Conservation (phyloP, 1,140 invertebrate species). For the Psilanteris sp. region DNA sequence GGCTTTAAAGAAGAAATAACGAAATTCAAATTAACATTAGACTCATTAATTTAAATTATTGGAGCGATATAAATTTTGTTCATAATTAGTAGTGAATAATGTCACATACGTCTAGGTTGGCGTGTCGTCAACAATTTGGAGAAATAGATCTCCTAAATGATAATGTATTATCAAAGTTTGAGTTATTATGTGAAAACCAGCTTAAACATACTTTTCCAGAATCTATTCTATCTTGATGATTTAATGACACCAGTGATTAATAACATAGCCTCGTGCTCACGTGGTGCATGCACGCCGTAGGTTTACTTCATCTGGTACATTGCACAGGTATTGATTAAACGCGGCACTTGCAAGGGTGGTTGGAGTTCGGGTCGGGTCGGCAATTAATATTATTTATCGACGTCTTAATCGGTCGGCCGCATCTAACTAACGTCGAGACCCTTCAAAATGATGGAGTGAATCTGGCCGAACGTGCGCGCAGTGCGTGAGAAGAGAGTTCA, state of each 20-base stretch:
- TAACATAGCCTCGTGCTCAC: constrained; percentile 45
- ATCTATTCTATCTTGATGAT: constrained; percentile 56
- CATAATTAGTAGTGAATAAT: no score
- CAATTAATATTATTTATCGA: constrained; percentile 81
- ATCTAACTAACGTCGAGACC: constrained; percentile 71
- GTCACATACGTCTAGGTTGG: no score
- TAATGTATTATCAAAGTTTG: constrained; percentile 39
- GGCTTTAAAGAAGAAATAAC: no score
- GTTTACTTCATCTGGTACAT: constrained; percentile 62
- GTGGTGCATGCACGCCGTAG: constrained; percentile 41
- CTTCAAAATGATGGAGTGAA: constrained; percentile 63
- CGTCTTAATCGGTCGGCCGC: constrained; percentile 77
- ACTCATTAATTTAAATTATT: no score
- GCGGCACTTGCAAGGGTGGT: constrained; percentile 67
- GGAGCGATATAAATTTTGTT: no score
- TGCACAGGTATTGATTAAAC: constrained; percentile 77
- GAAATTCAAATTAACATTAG: no score
- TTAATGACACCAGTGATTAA: constrained; percentile 61
- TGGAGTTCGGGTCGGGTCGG: constrained; percentile 63
- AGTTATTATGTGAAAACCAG: constrained; percentile 43
- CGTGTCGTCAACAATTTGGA: constrained; percentile 22
- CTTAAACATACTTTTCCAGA: constrained; percentile 48
- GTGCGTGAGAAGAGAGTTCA: constrained; percentile 48
- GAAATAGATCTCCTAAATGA: constrained; percentile 25
- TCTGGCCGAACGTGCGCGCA: constrained; percentile 53